Evolutionary conservation across 2,888 invertebrate genomes (phyloP), one percentile per base, ranked within the genome.

Genomic region (Idaea aversata): DNA sequence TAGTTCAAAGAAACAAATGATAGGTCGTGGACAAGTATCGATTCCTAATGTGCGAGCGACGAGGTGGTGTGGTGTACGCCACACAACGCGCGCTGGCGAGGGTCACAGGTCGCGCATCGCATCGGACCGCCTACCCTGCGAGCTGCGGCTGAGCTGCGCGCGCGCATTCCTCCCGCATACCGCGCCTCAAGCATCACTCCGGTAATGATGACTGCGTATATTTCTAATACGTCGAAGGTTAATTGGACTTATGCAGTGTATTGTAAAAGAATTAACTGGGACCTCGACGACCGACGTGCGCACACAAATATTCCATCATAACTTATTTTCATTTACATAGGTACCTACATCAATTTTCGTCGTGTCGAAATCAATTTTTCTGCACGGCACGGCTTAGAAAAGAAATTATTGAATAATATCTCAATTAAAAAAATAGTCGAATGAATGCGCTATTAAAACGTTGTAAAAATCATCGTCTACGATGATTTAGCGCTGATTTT

Each of bases 161-260:
- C 82, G 81, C 25, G 86, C 81, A 87, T 87, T 85, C 88, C 86
- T 85, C 83, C 88, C 81, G 83, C 69, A 77, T 67, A 79, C 70
- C 72, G 77, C 75, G 76, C 68, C 71, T 72, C 71, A 69, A 81
- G 78, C 77, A 86, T 85, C 80, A 85, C 86, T 86, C 79, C 79
- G 77, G 81, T 83, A 84, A 88, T 85, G 82, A 88, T 91, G 90
- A 90, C 89, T 88, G 75, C 82, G 86, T 82, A 85, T 83, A 88
- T 87, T 89, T 90, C 79, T 86, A 84, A 88, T 86, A 85, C 88
- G 82, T 83, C 85, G 85, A 87, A 91, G 90, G 90, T 91, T 91
- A 91, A 90, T 91, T 91, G 91, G 89, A 90, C 88, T 86, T 85
- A 84, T 83, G 81, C 86, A 84, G 84, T 77, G 85, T 85, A 88